Conservation (phyloP, 2,797 vertebrate species). For the Centropyge bicolor region DNA sequence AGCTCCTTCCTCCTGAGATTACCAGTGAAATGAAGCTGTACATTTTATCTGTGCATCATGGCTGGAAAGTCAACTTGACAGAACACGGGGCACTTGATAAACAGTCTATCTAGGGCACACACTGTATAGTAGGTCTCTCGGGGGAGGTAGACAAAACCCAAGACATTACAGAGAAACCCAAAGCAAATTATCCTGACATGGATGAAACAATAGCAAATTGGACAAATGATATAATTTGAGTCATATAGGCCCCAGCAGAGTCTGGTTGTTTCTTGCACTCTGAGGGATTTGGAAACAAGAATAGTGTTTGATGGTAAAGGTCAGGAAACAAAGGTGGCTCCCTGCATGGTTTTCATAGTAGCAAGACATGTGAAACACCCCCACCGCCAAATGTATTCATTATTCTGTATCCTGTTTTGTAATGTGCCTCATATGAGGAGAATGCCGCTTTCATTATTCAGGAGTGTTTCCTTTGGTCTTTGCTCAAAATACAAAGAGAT, state of each 20-base stretch:
- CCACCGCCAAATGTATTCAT: constrained; percentile 77
- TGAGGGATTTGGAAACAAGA: constrained; percentile 87
- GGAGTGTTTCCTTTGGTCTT: constrained; percentile 70
- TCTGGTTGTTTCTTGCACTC: constrained; percentile 79
- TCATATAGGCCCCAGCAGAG: constrained; percentile 86
- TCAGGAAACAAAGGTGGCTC: constrained; percentile 81
- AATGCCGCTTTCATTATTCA: constrained; percentile 72
- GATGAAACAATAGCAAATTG: constrained; percentile 91
- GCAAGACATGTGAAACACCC: constrained; percentile 70
- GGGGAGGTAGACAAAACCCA: constrained; percentile 82
- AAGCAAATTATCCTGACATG: constrained; percentile 91
- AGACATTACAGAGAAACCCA: constrained; percentile 87
- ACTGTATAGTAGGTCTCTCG: constrained; percentile 81
- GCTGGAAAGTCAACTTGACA: constrained; percentile 87
- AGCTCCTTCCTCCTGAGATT: constrained; percentile 75
- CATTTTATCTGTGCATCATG: constrained; percentile 86
- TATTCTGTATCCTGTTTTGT: constrained; percentile 82
- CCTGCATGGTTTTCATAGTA: constrained; percentile 60
- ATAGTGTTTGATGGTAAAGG: constrained; percentile 88
- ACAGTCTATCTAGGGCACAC: constrained; percentile 89
- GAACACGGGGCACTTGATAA: constrained; percentile 86
- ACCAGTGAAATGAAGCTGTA: constrained; percentile 84
- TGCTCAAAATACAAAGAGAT: constrained; percentile 74
- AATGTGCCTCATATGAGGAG: constrained; percentile 70
- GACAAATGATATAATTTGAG: constrained; percentile 91